phyloP scores from a whole-genome alignment of 1,140 invertebrate genomes.

The Delia radicum region DNA sequence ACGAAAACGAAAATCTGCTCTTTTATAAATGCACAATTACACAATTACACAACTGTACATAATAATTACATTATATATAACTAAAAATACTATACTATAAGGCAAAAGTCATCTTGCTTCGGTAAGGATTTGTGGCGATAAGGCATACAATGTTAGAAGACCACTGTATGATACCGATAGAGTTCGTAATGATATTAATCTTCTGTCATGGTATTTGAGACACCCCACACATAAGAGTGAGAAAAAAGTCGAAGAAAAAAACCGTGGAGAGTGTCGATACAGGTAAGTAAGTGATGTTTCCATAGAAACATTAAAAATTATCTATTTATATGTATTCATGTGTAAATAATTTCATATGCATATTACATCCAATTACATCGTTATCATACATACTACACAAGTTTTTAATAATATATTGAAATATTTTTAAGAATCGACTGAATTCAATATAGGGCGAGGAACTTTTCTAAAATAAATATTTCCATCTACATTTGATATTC shows the following conservation, averaged over 20 bases:
- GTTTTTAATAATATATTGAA: too few species aligned
- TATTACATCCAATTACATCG: background rate
- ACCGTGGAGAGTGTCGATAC: conserved; percentile 29
- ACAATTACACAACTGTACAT: conserved; percentile 26
- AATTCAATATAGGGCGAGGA: too few species aligned
- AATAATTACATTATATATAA: conserved; percentile 22
- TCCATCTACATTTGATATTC: too few species aligned
- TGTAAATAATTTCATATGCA: background rate
- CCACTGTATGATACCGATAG: conserved; percentile 57
- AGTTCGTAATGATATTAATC: conserved; percentile 69
- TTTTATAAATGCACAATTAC: background rate
- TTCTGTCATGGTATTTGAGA: conserved; percentile 75
- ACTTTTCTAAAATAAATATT: too few species aligned
- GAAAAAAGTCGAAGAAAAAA: conserved; percentile 36
- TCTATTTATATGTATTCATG: background rate
- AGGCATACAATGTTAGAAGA: conserved; percentile 69
- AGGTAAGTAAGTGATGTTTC: conserved; percentile 41
- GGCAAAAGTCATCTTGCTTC: conserved; percentile 73
- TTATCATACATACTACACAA: background rate
- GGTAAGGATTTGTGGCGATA: conserved; percentile 75
- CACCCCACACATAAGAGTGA: conserved; percentile 60
- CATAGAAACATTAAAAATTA: background rate
- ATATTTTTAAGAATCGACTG: too few species aligned
- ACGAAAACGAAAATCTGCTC: too few species aligned
- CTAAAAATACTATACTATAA: conserved; percentile 37